Conservation (phyloP, 2,113 vertebrate genomes). For the Zeus faber region DNA sequence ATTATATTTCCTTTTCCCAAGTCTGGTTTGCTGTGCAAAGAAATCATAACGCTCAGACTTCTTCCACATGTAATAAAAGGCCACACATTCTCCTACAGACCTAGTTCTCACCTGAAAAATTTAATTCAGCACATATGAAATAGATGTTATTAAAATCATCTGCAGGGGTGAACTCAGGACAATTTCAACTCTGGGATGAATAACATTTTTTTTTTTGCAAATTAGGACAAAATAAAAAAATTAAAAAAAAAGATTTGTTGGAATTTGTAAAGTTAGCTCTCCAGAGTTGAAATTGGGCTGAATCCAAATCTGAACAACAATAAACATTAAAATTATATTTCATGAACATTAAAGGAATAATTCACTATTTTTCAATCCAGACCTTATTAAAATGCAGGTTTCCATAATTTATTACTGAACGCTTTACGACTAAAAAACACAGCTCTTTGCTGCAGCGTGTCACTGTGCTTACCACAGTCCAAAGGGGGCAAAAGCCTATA, state of each 20-base stretch:
- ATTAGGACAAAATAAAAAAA: neutral
- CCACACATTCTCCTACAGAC: conserved; percentile 97
- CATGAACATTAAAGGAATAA: no score
- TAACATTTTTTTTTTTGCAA: conserved; percentile 6
- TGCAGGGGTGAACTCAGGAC: conserved; percentile 36
- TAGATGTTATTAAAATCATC: conserved; percentile 59
- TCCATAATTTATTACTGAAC: no score
- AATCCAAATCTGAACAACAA: conserved; percentile 22
- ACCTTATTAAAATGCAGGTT: no score
- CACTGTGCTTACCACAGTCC: no score
- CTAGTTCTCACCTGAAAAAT: conserved; percentile 92
- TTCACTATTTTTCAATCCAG: no score
- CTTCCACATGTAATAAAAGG: conserved; percentile 99
- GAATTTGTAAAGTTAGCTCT: no score
- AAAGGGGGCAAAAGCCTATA: no score
- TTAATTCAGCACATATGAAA: conserved; percentile 75
- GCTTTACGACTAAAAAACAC: no score
- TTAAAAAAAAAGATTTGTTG: no score
- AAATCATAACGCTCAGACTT: conserved; percentile 98
- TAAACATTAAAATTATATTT: no score
- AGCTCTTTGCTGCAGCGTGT: no score
- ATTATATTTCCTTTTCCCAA: conserved; percentile 98
- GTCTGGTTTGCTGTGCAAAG: conserved; percentile 95
- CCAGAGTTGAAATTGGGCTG: conserved; percentile 10
- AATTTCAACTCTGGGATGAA: conserved; percentile 34